Evolutionary conservation across 2,797 vertebrate species (phyloP).

Genomic region (Danio aesculapii): DNA sequence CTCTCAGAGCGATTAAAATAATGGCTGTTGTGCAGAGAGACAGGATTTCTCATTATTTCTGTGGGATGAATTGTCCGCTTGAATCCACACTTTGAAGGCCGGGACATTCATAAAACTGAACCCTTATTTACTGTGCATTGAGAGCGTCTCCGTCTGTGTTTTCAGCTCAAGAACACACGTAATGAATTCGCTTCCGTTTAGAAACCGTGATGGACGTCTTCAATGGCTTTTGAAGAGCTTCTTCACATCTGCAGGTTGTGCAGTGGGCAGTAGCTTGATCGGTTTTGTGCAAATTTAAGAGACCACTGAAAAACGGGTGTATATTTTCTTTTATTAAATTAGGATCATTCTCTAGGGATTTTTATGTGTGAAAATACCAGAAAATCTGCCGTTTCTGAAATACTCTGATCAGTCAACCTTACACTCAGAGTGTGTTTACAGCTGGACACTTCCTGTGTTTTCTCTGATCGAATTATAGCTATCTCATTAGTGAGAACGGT

Average conservation of each 20-base stretch:
- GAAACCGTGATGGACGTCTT: slow-evolving; percentile 34
- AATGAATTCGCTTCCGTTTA: slow-evolving; percentile 32
- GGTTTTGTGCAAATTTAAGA: too few species aligned
- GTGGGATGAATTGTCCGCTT: background rate
- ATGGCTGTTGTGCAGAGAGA: slow-evolving; percentile 4
- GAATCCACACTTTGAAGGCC: slow-evolving; percentile 13
- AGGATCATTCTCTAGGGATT: too few species aligned
- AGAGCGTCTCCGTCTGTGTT: slow-evolving; percentile 10
- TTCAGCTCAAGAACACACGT: background rate
- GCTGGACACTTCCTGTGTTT: too few species aligned
- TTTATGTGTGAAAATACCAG: too few species aligned
- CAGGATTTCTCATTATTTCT: slow-evolving; percentile 26
- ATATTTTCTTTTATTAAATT: too few species aligned
- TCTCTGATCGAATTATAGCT: too few species aligned
- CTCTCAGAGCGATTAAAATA: background rate
- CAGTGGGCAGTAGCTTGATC: too few species aligned
- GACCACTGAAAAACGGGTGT: background rate
- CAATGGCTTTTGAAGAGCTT: slow-evolving; percentile 28
- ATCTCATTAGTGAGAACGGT: too few species aligned
- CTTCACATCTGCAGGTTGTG: background rate
- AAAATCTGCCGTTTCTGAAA: too few species aligned
- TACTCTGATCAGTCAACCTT: too few species aligned
- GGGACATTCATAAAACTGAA: background rate
- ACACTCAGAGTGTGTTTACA: too few species aligned
- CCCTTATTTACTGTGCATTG: slow-evolving; percentile 2